Evolutionary conservation across 2,888 invertebrate genomes (phyloP), one percentile per base, ranked within the genome.

Genomic region (Philopedon plagiatum): DNA sequence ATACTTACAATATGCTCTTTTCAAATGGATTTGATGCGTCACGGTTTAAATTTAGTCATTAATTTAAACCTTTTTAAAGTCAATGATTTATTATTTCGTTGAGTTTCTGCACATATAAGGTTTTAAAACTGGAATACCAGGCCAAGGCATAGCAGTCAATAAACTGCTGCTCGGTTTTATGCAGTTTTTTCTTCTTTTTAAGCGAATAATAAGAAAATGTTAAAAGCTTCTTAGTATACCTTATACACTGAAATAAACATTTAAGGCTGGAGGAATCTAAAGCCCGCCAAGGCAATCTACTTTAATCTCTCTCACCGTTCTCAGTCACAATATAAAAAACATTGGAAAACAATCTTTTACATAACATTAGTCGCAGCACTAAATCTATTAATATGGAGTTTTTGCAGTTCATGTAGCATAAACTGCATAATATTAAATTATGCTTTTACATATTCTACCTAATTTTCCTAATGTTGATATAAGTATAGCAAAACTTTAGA

Each of bases 231-330:
- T 57, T 39, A 41, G 9, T 56, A 62, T 49, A 39, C 54, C 29
- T 29, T 57, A 21, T 29, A 32, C 1, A 67, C 46, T 56, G 66
- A 26, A 57, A 58, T 44, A 44, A 54, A 26, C 29, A 54, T 54
- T 61, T 44, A 61, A 46, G 21, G 29, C 21, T 29, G n/a, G 65
- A 65, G 41, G 51, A 67, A 57, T 71, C 64, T 29, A 13, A 71
- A 71, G 64, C 70, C 57, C 58, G 70, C 60, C 70, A 71, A 71
- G 70, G 70, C 51, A 41, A 71, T 46, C 70, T 8, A 57, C 70
- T 71, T 64, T 49, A 44, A 64, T 64, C 37, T 58, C 29, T 68
- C 26, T n/a, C 13, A 34, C 57, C 61, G 57, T 70, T 70, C 69
- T 63, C 63, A 56, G 56, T 63, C 46, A 41, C 37, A 57, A 41